A percentile compares a stretch with the other conserved stretches of the same genome.
Conservation (phyloP, 2,888 invertebrate species). For the Microctonus aethiopoides region DNA sequence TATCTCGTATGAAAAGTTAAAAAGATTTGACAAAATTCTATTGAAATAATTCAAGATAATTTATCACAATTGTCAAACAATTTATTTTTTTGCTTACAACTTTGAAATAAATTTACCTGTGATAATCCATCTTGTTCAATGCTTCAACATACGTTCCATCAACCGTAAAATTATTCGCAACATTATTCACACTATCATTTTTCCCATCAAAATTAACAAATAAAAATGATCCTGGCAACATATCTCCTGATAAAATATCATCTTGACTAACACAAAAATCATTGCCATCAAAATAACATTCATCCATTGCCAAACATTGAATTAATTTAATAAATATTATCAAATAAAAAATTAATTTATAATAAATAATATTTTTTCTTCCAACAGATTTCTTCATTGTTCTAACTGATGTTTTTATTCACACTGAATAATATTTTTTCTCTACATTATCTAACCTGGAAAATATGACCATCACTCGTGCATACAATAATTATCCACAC, state of each 20-base stretch:
- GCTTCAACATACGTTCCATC: constrained; percentile 75
- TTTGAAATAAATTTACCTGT: constrained; percentile 70
- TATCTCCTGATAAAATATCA: constrained; percentile 77
- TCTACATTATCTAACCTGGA: too few species aligned
- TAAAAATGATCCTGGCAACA: constrained; percentile 75
- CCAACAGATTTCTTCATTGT: too few species aligned
- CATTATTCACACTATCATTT: constrained; percentile 31
- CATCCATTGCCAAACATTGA: constrained; percentile 37
- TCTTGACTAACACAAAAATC: constrained; percentile 70
- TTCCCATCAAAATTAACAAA: constrained; percentile 63
- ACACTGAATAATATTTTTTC: too few species aligned
- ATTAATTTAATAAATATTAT: constrained; percentile 24
- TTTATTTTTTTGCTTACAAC: constrained; percentile 2
- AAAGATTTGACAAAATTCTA: background rate
- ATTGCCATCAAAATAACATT: constrained; percentile 62
- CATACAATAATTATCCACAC: background rate
- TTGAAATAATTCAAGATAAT: background rate
- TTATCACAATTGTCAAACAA: background rate
- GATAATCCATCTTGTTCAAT: constrained; percentile 75
- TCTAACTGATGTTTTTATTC: too few species aligned
- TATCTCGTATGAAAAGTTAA: background rate
- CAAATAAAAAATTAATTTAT: background rate
- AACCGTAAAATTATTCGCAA: too few species aligned
- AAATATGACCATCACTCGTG: too few species aligned
- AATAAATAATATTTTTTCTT: background rate